Evolutionary conservation across 2,888 invertebrate species (phyloP).

Genomic region (Barypeithes pellucidus): DNA sequence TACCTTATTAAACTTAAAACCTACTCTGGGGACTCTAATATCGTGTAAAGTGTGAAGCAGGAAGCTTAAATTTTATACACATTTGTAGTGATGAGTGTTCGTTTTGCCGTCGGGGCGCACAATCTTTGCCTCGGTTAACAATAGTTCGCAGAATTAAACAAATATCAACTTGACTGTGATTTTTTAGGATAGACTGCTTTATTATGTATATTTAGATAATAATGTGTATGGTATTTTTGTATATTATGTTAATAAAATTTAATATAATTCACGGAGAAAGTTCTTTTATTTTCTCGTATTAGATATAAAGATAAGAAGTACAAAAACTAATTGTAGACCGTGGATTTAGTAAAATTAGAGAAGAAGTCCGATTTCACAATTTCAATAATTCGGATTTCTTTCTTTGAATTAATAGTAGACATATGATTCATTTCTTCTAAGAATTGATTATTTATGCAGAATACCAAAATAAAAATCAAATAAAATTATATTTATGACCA

Average conservation of each 20-base stretch:
- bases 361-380: no score
- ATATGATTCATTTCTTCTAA: no score
- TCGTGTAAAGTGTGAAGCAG: conserved; percentile 19
- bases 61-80: conserved; percentile 2
- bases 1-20: conserved; percentile 40
- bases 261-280: conserved; percentile 31
- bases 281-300: neutral
- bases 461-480: no score
- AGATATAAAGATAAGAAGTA: no score
- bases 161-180: conserved; percentile 53
- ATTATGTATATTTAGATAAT: conserved; percentile 43
- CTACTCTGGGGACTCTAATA: conserved; percentile 29
- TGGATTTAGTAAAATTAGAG: no score
- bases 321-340: no score
- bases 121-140: neutral
- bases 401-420: no score
- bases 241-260: conserved; percentile 51
- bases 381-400: no score
- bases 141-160: conserved; percentile 20
- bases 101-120: conserved; percentile 40
- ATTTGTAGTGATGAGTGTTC: conserved; percentile 10
- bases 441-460: no score
- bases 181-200: conserved; percentile 51
- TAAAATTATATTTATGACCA: no score
- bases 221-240: conserved; percentile 51